Percentiles rank a stretch among this genome's conserved stretches.
These are phyloP conservation scores for Thalassoma bifasciatum DNA, from an alignment of 2,113 vertebrate species.

Conservation along the genomic window DNA sequence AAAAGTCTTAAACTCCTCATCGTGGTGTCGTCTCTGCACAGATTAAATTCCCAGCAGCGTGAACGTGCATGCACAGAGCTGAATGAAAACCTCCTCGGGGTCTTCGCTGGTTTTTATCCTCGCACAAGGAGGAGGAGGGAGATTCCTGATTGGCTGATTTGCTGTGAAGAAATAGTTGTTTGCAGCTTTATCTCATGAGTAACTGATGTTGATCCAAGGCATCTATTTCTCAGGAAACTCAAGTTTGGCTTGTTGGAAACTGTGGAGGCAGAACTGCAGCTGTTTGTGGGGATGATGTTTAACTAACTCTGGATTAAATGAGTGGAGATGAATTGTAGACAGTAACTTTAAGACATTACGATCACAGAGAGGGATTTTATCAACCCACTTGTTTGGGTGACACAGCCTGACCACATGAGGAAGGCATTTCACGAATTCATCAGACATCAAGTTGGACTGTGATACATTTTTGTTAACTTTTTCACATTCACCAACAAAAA, in stretches of 20 bases:
- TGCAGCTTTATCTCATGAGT: constrained; percentile 11
- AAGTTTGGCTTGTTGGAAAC: background rate
- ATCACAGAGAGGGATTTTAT: background rate
- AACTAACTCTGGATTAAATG: background rate
- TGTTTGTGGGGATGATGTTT: background rate
- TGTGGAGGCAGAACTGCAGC: background rate
- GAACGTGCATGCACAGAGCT: constrained; percentile 18
- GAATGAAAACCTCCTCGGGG: background rate
- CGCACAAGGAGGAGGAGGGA: constrained; percentile 12
- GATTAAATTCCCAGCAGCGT: background rate
- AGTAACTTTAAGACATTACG: background rate
- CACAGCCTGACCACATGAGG: constrained; percentile 3
- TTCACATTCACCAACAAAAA: no score
- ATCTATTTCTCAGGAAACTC: constrained; percentile 1
- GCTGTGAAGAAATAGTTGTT: constrained; percentile 33
- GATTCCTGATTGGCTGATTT: constrained; percentile 50
- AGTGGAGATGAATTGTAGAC: background rate
- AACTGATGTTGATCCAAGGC: constrained; percentile 3
- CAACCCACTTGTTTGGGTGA: background rate
- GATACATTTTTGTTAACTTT: no score
- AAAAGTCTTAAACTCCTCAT: constrained; percentile 3
- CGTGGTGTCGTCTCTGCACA: background rate
- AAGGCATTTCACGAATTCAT: background rate
- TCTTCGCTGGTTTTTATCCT: constrained; percentile 15
- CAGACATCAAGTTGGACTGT: no score